Base-by-base conservation (phyloP, 2,888 invertebrate species). In the Cheilosia urbana region DNA sequence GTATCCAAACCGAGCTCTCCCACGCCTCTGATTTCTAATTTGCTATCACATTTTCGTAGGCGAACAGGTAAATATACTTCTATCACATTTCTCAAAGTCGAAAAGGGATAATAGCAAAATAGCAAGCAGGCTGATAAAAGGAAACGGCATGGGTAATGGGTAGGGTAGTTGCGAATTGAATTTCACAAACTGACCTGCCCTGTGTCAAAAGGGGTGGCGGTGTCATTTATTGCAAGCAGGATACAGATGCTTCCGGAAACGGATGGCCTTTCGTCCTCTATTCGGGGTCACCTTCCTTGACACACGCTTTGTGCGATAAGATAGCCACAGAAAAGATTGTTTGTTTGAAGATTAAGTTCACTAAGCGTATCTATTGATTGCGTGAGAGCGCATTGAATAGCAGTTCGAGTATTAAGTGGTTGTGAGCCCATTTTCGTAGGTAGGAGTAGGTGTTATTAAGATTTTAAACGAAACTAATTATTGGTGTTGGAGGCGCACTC, bases 181-280 rank as follows among this genome's bases (percentile, higher is more conserved):
- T 68, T 34, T 57, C 55, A 68, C 24, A 45, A 47, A 58, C 47
- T 71, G 47, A 58, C 69, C 69, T 71, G 47, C 49, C 69, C 69
- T 71, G n/a, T 58, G 58, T 58, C 69, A 71, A 49, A 71, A 47
- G 58, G 49, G 37, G 58, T 37, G 69, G 58, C 69, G 58, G 49
- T 17, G 47, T 24, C 69, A 71, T 58, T 71, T 71, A 71, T 71
- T 71, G 49, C 40, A 58, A 68, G 19, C 55, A 53, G 24, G 42
- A 58, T 30, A 71, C 37, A 27, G 11, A 49, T 9, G 19, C 57
- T 57, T 45, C 30, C 55, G 68, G 45, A 2, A 15, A 42, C 27
- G 11, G 21, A 69, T 57, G 42, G 17, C 57, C 55, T 57, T 57
- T 68, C 30, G 7, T 19, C 42, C 37, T 21, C 53, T 27, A 53